Evolutionary conservation across 1,140 invertebrate species (phyloP).

Genomic region (Tenebrio molitor): DNA sequence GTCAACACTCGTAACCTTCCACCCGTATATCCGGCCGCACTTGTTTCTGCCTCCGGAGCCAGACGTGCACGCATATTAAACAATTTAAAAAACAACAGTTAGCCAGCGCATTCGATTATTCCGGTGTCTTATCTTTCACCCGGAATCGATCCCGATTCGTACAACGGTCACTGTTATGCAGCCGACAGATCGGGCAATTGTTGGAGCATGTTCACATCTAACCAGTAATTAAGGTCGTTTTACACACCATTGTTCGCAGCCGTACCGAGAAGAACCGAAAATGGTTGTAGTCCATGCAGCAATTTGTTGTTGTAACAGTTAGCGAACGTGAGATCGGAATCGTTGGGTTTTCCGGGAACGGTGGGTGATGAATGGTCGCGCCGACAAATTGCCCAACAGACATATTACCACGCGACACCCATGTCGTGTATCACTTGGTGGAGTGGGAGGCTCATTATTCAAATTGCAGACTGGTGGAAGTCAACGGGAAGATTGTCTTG

Average conservation of each 20-base stretch:
- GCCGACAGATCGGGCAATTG: background rate
- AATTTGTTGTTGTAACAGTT: background rate
- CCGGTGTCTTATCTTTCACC: background rate
- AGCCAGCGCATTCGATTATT: background rate
- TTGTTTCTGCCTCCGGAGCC: slow-evolving; percentile 22
- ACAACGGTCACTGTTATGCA: background rate
- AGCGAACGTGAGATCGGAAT: background rate
- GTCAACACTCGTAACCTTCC: slow-evolving; percentile 56
- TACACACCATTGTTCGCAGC: background rate
- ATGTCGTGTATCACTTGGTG: background rate
- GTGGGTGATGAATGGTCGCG: background rate
- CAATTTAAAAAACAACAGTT: slow-evolving; percentile 11
- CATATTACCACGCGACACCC: background rate
- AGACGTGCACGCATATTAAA: slow-evolving; percentile 1
- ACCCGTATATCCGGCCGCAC: slow-evolving; percentile 56
- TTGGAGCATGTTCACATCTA: background rate
- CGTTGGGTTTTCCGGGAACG: background rate
- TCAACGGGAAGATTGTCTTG: slow-evolving; percentile 84
- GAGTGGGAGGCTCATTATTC: slow-evolving; percentile 20
- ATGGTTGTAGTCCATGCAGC: too few relatives aligned
- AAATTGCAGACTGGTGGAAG: slow-evolving; percentile 80
- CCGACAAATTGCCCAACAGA: slow-evolving; percentile 1
- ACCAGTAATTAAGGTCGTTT: background rate
- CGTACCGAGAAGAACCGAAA: background rate
- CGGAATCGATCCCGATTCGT: background rate